A percentile compares a stretch with the other conserved stretches of the same genome.
phyloP scores from a whole-genome alignment of 2,113 vertebrate genomes.

The Agapornis roseicollis region DNA sequence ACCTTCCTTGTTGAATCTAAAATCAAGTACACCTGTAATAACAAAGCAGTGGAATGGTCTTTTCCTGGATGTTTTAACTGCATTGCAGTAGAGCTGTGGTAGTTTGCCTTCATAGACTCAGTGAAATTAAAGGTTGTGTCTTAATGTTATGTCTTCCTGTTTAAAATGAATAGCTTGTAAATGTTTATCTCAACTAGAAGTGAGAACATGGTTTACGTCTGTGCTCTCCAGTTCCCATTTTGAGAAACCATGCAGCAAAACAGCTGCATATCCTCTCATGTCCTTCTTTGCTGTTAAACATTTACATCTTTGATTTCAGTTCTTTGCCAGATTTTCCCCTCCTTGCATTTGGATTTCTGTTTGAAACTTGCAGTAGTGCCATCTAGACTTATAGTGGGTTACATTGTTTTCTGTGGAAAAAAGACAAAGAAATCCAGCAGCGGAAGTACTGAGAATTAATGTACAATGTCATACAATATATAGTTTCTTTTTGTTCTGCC shows the following conservation, averaged over 20 bases:
- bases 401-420: not conserved
- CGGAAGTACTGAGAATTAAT: not conserved
- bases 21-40: constrained; percentile 60
- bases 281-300: not conserved
- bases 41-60: constrained; percentile 28
- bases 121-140: not conserved
- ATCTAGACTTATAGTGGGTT: not conserved
- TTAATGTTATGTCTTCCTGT: not conserved
- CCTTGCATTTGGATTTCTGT: not conserved
- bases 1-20: not conserved
- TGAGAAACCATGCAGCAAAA: not conserved
- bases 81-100: not conserved
- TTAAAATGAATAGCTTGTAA: constrained; percentile 30
- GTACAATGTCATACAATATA: not conserved
- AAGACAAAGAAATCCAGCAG: not conserved
- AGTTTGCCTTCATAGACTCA: not conserved
- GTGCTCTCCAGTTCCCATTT: not conserved
- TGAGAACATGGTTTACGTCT: not conserved
- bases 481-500: constrained; percentile 53
- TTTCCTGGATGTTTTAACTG: not conserved
- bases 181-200: constrained; percentile 42
- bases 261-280: not conserved
- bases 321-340: not conserved
- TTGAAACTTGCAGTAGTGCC: not conserved
- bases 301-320: not conserved